A percentile compares a stretch with the other conserved stretches of the same genome.
Evolutionary conservation across 2,797 vertebrate species (phyloP).

Genomic region (Neosilurus hyrtlii): DNA sequence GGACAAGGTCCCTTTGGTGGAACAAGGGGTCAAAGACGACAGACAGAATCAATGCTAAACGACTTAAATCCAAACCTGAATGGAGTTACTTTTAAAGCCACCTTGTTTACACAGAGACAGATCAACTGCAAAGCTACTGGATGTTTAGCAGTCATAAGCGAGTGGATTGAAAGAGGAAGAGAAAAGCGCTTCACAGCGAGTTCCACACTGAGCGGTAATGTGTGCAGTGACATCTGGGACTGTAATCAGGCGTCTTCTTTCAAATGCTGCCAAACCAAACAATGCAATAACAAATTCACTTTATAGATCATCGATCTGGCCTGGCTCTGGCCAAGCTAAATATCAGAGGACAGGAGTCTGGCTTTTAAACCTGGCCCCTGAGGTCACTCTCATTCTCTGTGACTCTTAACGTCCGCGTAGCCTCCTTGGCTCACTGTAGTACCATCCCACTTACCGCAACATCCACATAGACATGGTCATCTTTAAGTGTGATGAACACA

Average conservation of each 20-base stretch:
- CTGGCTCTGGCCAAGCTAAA: slow-evolving; percentile 92
- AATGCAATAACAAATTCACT: slow-evolving; percentile 99
- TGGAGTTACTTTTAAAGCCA: slow-evolving; percentile 41
- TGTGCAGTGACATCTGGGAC: slow-evolving; percentile 96
- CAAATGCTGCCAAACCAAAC: slow-evolving; percentile 99
- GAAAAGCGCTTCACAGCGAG: slow-evolving; percentile 67
- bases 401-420: slow-evolving; percentile 37
- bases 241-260: slow-evolving; percentile 94
- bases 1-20: slow-evolving; percentile 36
- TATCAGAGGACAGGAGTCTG: slow-evolving; percentile 85
- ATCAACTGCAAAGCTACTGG: slow-evolving; percentile 46
- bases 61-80: slow-evolving; percentile 43
- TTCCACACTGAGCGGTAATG: slow-evolving; percentile 57
- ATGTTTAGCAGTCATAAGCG: slow-evolving; percentile 39
- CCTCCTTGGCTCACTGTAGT: slow-evolving; percentile 33
- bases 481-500: slow-evolving; percentile 30
- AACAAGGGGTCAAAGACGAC: slow-evolving; percentile 51
- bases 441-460: slow-evolving; percentile 40
- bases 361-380: slow-evolving; percentile 79
- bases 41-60: slow-evolving; percentile 54
- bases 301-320: slow-evolving; percentile 98
- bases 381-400: slow-evolving; percentile 48
- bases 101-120: slow-evolving; percentile 39
- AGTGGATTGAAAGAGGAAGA: slow-evolving; percentile 37
- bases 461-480: slow-evolving; percentile 31